These are phyloP conservation scores for Diacarnus erythraeanus DNA, from an alignment of 37 sponge, comb jelly and placozoan species.

Conservation along the genomic window DNA sequence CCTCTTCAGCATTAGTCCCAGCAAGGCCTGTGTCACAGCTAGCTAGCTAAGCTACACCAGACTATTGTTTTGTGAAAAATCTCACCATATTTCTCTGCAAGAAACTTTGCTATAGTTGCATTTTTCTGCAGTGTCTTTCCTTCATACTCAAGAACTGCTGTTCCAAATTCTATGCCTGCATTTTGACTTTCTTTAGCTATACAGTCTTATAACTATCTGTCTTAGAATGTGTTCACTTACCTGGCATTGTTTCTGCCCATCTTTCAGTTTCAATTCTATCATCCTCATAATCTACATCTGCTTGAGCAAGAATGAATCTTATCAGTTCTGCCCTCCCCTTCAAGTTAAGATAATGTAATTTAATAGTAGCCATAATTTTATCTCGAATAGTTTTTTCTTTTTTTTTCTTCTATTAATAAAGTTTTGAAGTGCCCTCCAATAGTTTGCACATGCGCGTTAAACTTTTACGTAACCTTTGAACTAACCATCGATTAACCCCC, in stretches of 20 bases:
- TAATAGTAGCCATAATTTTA: constrained; percentile 24
- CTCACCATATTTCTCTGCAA: constrained; percentile 53
- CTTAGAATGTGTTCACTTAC: constrained; percentile 12
- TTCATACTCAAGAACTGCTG: constrained; percentile 34
- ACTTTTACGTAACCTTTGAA: too few species aligned
- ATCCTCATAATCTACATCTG: constrained; percentile 48
- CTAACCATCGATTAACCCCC: too few species aligned
- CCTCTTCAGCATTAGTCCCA: constrained; percentile 32
- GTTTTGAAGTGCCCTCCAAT: too few species aligned
- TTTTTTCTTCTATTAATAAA: too few species aligned
- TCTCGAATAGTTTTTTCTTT: too few species aligned
- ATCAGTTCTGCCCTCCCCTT: constrained; percentile 54
- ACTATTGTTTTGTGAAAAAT: neutral
- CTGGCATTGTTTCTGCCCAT: constrained; percentile 46
- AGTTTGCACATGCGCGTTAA: too few species aligned
- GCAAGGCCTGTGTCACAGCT: constrained; percentile 28
- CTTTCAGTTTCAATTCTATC: constrained; percentile 28
- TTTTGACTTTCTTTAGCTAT: neutral
- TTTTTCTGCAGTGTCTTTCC: constrained; percentile 30
- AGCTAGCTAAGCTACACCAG: neutral
- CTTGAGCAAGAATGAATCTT: constrained; percentile 50
- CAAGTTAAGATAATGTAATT: constrained; percentile 36
- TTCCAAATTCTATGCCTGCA: constrained; percentile 18
- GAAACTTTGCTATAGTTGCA: constrained; percentile 45
- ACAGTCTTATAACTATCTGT: neutral